A percentile compares a stretch with the other conserved stretches of the same genome.
phyloP scores from a whole-genome alignment of 1,140 invertebrate genomes.

The Melipona quadrifasciata region DNA sequence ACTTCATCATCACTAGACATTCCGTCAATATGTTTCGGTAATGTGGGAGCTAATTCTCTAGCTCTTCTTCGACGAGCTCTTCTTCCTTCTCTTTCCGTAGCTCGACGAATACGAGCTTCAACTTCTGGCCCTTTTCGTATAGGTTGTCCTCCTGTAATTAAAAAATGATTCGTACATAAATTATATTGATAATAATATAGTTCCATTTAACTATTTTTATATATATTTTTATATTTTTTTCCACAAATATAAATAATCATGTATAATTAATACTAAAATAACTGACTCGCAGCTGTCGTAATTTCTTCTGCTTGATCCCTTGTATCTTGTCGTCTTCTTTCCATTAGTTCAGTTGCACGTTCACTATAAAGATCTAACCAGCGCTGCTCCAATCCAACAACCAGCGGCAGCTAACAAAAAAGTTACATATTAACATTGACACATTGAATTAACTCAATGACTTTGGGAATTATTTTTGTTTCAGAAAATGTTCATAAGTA shows the following conservation, averaged over 20 bases:
- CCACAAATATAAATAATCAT: neutral
- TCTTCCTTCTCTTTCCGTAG: slow-evolving; percentile 94
- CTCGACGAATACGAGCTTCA: slow-evolving; percentile 89
- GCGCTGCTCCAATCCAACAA: slow-evolving; percentile 90
- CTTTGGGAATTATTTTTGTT: slow-evolving; percentile 35
- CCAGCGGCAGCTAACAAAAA: slow-evolving; percentile 87
- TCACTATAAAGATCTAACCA: slow-evolving; percentile 88
- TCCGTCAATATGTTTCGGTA: slow-evolving; percentile 91
- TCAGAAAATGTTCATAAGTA: slow-evolving; percentile 39
- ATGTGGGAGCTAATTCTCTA: slow-evolving; percentile 84
- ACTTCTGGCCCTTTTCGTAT: slow-evolving; percentile 84
- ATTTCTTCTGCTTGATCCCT: slow-evolving; percentile 96
- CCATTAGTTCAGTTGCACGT: slow-evolving; percentile 88
- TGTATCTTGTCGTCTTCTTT: slow-evolving; percentile 93
- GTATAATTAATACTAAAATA: slow-evolving; percentile 59
- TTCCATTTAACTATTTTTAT: neutral
- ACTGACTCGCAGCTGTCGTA: slow-evolving; percentile 85
- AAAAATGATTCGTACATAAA: slow-evolving; percentile 23
- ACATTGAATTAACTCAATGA: slow-evolving; percentile 51
- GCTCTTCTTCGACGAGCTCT: slow-evolving; percentile 89
- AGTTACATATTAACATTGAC: slow-evolving; percentile 62
- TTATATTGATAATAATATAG: neutral
- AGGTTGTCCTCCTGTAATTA: slow-evolving; percentile 74
- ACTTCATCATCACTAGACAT: slow-evolving; percentile 99
- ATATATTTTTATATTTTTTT: neutral